A percentile compares a stretch with the other conserved stretches of the same genome.
These are phyloP conservation scores for Poeciliopsis occidentalis DNA, from an alignment of 2,113 vertebrate genomes.

Conservation along the genomic window DNA sequence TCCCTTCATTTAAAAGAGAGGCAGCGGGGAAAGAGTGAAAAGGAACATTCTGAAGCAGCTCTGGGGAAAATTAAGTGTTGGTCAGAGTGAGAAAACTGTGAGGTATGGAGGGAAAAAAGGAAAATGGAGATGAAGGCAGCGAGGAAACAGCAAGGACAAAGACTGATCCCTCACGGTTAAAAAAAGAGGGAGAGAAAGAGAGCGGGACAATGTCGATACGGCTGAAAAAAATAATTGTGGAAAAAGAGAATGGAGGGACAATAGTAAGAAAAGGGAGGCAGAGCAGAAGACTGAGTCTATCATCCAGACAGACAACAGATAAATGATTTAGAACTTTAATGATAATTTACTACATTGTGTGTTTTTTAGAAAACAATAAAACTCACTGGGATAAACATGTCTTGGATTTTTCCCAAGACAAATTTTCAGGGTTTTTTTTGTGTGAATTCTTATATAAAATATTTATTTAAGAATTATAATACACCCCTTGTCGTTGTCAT, in stretches of 20 bases:
- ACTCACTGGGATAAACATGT: background rate
- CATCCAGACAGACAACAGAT: constrained; percentile 52
- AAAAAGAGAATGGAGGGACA: constrained; percentile 60
- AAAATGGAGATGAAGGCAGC: constrained; percentile 15
- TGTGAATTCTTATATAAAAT: background rate
- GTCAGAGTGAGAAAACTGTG: background rate
- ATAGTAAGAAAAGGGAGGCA: constrained; percentile 34
- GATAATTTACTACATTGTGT: constrained; percentile 33
- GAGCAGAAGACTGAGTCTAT: constrained; percentile 51
- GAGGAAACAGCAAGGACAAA: constrained; percentile 45
- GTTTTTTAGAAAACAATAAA: constrained; percentile 9
- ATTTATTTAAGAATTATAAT: too few species aligned
- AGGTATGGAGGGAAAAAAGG: constrained; percentile 10
- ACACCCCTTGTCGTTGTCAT: background rate
- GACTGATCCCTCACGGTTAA: constrained; percentile 41
- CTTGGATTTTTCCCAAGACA: background rate
- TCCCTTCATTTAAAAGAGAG: background rate
- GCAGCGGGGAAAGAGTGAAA: background rate
- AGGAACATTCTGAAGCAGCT: background rate
- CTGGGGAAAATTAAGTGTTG: background rate
- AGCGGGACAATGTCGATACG: constrained; percentile 40
- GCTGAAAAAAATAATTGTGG: constrained; percentile 48
- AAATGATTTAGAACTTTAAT: constrained; percentile 47
- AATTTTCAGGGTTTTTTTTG: background rate
- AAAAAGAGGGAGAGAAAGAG: background rate